Conservation (phyloP, 2,888 invertebrate species). For the Frankliniella intonsa region DNA sequence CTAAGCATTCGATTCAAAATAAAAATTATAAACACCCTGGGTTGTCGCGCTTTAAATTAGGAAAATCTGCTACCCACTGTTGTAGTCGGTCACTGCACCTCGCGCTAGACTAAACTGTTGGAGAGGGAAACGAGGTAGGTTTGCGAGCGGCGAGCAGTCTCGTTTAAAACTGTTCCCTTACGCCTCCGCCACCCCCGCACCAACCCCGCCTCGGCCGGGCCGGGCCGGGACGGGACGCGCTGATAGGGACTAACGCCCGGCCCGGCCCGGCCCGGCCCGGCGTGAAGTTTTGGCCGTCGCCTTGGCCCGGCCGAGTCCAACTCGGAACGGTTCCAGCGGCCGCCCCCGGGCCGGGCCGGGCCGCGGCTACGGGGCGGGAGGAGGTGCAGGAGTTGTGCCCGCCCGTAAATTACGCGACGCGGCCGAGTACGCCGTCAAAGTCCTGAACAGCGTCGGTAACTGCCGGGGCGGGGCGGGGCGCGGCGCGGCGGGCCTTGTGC, state of each 20-base stretch:
- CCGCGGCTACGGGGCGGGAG: background rate
- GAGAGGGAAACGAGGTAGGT: too few species aligned
- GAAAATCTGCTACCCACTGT: too few species aligned
- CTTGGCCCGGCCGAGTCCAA: background rate
- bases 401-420: slow-evolving; percentile 4
- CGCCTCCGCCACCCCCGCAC: too few species aligned
- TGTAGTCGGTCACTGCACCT: too few species aligned
- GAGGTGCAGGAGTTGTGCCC: background rate
- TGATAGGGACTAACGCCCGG: slow-evolving; percentile 1
- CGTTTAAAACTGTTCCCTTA: background rate
- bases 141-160: background rate
- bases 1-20: too few species aligned
- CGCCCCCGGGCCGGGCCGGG: background rate
- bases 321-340: slow-evolving; percentile 22
- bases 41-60: too few species aligned
- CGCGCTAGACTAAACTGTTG: too few species aligned
- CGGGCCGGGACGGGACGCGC: background rate
- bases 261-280: background rate
- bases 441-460: background rate
- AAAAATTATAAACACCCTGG: too few species aligned
- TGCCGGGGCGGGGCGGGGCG: background rate
- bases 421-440: slow-evolving; percentile 8
- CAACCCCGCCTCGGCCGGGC: too few species aligned
- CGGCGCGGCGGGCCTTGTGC: background rate
- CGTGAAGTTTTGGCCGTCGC: background rate